These are phyloP conservation scores for Ladona fulva DNA, from an alignment of 1,140 invertebrate species.

Conservation along the genomic window DNA sequence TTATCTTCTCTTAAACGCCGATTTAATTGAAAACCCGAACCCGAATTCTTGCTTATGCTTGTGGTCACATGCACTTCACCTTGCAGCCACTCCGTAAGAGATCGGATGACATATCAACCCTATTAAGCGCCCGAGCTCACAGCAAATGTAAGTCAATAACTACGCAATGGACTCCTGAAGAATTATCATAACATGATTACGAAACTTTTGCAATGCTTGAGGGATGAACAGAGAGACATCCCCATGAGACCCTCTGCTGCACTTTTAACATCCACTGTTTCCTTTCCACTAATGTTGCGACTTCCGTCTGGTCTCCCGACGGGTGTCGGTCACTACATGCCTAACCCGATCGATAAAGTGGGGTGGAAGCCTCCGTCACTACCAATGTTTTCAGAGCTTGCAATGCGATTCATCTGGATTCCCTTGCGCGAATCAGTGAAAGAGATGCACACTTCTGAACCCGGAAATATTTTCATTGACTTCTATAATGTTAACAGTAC, in stretches of 20 bases:
- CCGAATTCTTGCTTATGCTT: neutral
- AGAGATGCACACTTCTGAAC: too few species aligned
- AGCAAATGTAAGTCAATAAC: neutral
- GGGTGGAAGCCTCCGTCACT: neutral
- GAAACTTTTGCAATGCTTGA: neutral
- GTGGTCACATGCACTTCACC: slow-evolving; percentile 1
- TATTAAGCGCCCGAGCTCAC: neutral
- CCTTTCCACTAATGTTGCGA: neutral
- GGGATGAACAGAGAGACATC: neutral
- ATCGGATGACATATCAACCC: neutral
- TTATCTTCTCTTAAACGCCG: neutral
- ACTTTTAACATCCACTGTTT: neutral
- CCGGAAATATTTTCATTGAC: too few species aligned
- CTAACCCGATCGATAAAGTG: neutral
- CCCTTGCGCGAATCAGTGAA: too few species aligned
- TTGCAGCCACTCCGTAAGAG: neutral
- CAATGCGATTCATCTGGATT: neutral
- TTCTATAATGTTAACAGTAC: too few species aligned
- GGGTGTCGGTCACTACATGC: slow-evolving; percentile 6
- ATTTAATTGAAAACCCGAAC: neutral
- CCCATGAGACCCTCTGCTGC: neutral
- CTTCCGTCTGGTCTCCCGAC: neutral
- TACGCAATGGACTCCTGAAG: neutral
- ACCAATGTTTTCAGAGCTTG: neutral
- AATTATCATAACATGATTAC: neutral